Percentiles rank a stretch among this genome's conserved stretches.
Evolutionary conservation across 2,888 invertebrate species (phyloP).

Genomic region (Oegoconia quadripuncta): DNA sequence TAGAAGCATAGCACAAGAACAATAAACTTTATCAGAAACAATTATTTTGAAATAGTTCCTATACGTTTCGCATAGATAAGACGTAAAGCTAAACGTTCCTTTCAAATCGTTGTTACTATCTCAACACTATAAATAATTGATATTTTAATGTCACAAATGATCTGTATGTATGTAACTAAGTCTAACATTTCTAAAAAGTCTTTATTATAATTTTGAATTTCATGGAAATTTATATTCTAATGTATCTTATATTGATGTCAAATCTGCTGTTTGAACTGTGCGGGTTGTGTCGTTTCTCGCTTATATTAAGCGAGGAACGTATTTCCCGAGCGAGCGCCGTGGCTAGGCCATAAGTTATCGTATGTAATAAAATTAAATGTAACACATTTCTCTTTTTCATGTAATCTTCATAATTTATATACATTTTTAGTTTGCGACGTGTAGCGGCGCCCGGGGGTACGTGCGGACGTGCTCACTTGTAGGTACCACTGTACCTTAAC

Average conservation of each 20-base stretch:
- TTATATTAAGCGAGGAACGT: conserved; percentile 38
- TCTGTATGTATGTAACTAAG: conserved; percentile 68
- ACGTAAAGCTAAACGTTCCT: conserved; percentile 36
- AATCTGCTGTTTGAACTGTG: neutral
- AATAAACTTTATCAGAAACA: neutral
- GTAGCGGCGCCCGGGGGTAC: conserved; percentile 58
- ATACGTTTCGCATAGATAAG: conserved; percentile 15
- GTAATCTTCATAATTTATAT: conserved; percentile 78
- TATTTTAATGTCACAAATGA: conserved; percentile 78
- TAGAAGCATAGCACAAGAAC: too few species aligned
- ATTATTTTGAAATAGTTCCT: conserved; percentile 3
- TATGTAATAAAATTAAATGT: conserved; percentile 79
- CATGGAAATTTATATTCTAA: conserved; percentile 25
- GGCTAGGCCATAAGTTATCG: conserved; percentile 75
- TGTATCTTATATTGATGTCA: conserved; percentile 14
- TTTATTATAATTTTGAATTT: conserved; percentile 24
- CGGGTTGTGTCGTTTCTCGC: conserved; percentile 25
- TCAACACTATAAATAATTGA: conserved; percentile 74
- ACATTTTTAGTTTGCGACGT: conserved; percentile 73
- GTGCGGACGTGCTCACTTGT: conserved; percentile 29
- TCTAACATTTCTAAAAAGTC: conserved; percentile 39
- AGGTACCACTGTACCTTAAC: conserved; percentile 27
- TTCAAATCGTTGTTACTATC: conserved; percentile 60
- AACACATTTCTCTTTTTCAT: conserved; percentile 78
- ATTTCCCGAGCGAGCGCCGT: conserved; percentile 69